Percentiles rank a stretch among this genome's conserved stretches.
Evolutionary conservation across 2,113 vertebrate genomes (phyloP).

Genomic region (Tychaedon coryphoeus): DNA sequence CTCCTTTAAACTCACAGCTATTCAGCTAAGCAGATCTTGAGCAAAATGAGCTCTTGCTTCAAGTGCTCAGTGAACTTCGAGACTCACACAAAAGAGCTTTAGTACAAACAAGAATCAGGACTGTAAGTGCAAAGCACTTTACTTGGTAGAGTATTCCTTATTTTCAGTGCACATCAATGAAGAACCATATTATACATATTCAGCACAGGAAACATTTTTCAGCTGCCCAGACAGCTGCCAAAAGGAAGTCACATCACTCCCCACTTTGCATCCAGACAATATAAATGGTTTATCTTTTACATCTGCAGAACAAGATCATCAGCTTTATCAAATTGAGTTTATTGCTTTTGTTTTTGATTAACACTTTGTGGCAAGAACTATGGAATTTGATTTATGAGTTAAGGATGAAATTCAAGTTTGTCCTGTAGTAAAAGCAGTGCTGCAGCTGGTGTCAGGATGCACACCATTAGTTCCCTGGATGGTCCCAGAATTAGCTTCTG

Average conservation of each 20-base stretch:
- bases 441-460: background rate
- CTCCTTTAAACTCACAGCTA: background rate
- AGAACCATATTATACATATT: background rate
- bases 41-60: background rate
- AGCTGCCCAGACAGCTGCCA: background rate
- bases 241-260: background rate
- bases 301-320: background rate
- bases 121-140: background rate
- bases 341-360: background rate
- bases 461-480: background rate
- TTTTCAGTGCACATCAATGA: background rate
- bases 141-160: background rate
- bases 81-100: background rate
- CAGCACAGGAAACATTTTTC: background rate
- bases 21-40: background rate
- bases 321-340: background rate
- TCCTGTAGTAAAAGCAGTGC: background rate
- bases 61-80: background rate
- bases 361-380: background rate
- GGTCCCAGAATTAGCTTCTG: background rate
- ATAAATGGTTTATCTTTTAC: background rate
- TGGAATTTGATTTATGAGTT: background rate
- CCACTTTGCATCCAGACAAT: background rate
- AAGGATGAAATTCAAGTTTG: background rate
- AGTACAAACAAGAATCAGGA: background rate